A percentile compares a stretch with the other conserved stretches of the same genome.
phyloP scores from a whole-genome alignment of 2,888 invertebrate species.

The Tenthredo distinguenda region DNA sequence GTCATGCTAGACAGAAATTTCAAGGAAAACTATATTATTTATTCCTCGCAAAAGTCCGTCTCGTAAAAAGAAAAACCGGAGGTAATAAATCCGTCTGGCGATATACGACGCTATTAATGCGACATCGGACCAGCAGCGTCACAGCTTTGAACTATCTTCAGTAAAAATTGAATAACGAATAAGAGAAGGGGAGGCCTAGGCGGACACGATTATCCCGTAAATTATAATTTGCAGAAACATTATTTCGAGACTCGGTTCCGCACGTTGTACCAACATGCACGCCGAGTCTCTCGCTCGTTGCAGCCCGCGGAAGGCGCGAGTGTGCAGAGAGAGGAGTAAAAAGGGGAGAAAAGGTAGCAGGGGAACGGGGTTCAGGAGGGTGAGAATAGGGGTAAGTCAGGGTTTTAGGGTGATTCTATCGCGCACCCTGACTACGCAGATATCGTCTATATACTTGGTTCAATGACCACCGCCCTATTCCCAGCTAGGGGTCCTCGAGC shows the following conservation, averaged over 20 bases:
- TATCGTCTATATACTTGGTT: conserved; percentile 73
- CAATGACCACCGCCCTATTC: conserved; percentile 78
- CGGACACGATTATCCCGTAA: no score
- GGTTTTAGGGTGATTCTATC: conserved; percentile 44
- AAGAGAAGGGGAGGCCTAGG: neutral
- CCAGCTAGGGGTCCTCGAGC: conserved; percentile 64
- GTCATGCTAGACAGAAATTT: conserved; percentile 12
- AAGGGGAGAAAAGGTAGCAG: conserved; percentile 13
- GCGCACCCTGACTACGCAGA: conserved; percentile 73
- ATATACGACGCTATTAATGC: neutral
- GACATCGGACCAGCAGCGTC: neutral
- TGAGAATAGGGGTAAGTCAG: conserved; percentile 42
- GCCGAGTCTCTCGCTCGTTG: neutral
- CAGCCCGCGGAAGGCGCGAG: neutral
- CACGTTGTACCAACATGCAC: neutral
- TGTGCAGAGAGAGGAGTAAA: neutral
- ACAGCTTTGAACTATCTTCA: neutral
- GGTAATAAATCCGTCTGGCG: neutral
- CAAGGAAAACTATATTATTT: neutral
- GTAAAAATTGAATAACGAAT: neutral
- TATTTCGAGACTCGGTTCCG: neutral
- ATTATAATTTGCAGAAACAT: neutral
- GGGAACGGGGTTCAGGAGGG: conserved; percentile 7
- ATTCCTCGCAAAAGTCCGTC: neutral
- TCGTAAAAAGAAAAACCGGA: neutral